These are phyloP conservation scores for Geothlypis trichas DNA, from an alignment of 2,113 vertebrate species.

Conservation along the genomic window DNA sequence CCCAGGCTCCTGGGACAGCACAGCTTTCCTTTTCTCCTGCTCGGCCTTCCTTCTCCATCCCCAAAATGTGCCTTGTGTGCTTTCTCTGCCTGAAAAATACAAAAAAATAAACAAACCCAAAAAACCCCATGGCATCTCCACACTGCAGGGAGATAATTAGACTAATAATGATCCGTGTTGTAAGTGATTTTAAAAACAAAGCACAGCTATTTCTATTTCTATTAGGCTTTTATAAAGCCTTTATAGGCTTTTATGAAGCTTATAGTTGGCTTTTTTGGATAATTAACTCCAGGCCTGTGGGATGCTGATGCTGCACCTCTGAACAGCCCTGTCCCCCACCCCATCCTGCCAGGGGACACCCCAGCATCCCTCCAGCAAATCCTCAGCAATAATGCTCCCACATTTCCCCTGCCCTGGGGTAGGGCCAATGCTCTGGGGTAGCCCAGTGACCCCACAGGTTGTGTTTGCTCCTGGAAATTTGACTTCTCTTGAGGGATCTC, in stretches of 20 bases:
- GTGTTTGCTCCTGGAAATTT: background rate
- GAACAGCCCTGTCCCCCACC: background rate
- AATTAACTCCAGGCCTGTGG: background rate
- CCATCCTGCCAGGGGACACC: background rate
- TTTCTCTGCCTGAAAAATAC: background rate
- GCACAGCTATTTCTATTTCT: conserved; percentile 20
- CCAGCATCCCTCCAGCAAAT: background rate
- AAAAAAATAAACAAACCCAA: background rate
- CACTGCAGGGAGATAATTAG: conserved; percentile 21
- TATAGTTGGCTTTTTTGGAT: background rate
- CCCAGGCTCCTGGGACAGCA: background rate
- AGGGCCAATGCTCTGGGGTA: background rate
- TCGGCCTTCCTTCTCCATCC: background rate
- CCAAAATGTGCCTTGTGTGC: background rate
- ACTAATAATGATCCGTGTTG: conserved; percentile 2
- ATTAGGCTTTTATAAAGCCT: conserved; percentile 40
- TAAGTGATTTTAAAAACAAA: conserved; percentile 52
- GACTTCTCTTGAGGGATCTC: background rate
- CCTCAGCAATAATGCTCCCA: background rate
- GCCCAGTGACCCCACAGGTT: background rate
- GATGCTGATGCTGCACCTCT: background rate
- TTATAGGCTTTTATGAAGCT: conserved; percentile 32
- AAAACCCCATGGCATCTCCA: background rate
- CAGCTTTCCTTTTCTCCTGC: background rate
- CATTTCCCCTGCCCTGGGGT: background rate